phyloP scores from a whole-genome alignment of 2,888 invertebrate species.

The Tipula lateralis region DNA sequence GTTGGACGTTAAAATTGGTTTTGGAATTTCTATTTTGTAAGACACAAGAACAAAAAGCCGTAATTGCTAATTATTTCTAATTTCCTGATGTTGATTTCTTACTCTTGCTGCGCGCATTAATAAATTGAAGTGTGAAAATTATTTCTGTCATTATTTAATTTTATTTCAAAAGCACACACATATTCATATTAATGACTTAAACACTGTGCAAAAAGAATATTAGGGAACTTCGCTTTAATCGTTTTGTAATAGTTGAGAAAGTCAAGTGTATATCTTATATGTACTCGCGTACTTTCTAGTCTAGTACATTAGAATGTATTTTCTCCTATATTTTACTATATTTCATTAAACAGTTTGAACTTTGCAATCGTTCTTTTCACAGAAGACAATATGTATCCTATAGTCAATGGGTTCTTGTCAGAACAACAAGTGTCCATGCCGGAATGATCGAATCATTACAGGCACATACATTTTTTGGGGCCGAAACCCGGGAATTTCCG shows the following conservation, averaged over 20 bases:
- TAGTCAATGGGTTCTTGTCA: too few species aligned
- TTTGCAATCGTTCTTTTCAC: background rate
- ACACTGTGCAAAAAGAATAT: background rate
- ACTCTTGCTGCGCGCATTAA: background rate
- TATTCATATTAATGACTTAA: background rate
- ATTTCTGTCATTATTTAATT: background rate
- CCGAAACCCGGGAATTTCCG: too few species aligned
- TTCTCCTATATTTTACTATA: background rate
- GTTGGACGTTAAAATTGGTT: background rate
- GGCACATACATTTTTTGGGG: too few species aligned
- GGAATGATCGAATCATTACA: too few species aligned
- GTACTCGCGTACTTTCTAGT: background rate
- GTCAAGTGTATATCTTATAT: background rate
- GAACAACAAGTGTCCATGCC: too few species aligned
- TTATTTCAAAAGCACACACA: background rate
- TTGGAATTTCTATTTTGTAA: background rate
- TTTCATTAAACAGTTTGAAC: background rate
- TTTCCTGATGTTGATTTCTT: background rate
- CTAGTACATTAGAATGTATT: background rate
- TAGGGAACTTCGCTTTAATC: background rate
- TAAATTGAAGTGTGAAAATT: background rate
- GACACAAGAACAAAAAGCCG: background rate
- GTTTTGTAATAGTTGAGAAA: background rate
- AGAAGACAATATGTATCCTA: background rate
- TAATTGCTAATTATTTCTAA: conserved; percentile 24